Evolutionary conservation across 2,888 invertebrate genomes (phyloP), one percentile per base, ranked within the genome.

Genomic region (Mimumesa dahlbomi): DNA sequence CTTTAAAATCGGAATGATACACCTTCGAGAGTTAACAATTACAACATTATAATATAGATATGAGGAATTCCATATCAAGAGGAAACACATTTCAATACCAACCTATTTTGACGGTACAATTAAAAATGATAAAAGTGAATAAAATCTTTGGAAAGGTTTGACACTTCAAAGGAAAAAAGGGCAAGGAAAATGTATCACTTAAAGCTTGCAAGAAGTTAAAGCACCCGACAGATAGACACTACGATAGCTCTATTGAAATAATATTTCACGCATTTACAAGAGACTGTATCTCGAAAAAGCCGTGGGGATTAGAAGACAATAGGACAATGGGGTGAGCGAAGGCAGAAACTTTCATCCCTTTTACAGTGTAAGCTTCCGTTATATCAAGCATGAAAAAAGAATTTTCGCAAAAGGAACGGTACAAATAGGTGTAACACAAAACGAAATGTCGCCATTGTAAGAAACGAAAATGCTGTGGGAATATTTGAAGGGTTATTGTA

Each of bases 241-340:
- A n/a, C 31, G 40, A 22, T 13, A 13, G 6, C n/a, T 5, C 19
- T 9, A 13, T 22, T n/a, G n/a, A 25, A 48, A 25, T 46, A 21
- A 38, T 2, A n/a, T 29, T 29, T 11, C 53, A 9, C 1, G 22
- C n/a, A 2, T 11, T 7, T 22, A 9, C 11, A 25, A 19, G 22
- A 13, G 25, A 25, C 34, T 34, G 9, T 7, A 42, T 54, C 45
- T 22, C 34, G n/a, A 9, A 13, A 6, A 48, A 34, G 21, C 34
- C 40, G 21, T 9, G 5, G 9, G 46, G 29, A 63, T 64, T 54
- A 62, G 34, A 16, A 34, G 48, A 63, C 48, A 66, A 63, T 21
- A 22, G 31, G 1, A 36, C 22, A 22, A 46, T 36, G 7, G n/a
- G 13, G 40, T 19, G 50, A 25, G 29, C 11, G 45, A 50, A 7